A percentile compares a stretch with the other conserved stretches of the same genome.
Evolutionary conservation across 2,888 invertebrate species (phyloP).

Genomic region (Eupithecia vulgata): DNA sequence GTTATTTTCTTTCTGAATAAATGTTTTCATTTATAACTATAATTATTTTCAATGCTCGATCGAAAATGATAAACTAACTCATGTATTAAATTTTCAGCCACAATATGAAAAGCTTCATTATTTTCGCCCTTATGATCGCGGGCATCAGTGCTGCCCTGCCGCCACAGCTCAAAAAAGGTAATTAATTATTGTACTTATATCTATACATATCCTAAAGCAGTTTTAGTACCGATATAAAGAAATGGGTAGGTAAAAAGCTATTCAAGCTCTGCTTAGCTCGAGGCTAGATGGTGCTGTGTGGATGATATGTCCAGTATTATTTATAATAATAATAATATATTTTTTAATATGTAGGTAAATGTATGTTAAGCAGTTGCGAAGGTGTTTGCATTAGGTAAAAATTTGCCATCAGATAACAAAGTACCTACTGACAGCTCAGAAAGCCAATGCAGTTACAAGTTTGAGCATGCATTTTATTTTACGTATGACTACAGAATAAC

Average conservation of each 20-base stretch:
- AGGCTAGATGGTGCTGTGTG: no score
- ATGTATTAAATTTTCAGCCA: slow-evolving; percentile 4
- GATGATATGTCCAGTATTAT: no score
- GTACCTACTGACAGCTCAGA: not conserved
- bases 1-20: no score
- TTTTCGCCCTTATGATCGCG: slow-evolving; percentile 52
- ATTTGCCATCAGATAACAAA: no score
- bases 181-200: not conserved
- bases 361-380: no score
- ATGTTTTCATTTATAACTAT: no score
- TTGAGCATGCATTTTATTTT: not conserved
- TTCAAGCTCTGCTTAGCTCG: no score
- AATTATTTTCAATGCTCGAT: not conserved
- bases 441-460: not conserved
- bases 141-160: slow-evolving; percentile 54
- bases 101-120: slow-evolving; percentile 56
- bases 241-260: no score
- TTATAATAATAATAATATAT: no score
- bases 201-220: not conserved
- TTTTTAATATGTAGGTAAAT: no score
- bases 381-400: no score
- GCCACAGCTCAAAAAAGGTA: slow-evolving; percentile 17
- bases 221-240: no score
- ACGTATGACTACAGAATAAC: not conserved
- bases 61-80: not conserved